Percentiles rank a stretch among this genome's conserved stretches.
Evolutionary conservation across 2,113 vertebrate genomes (phyloP).

Genomic region (Ginglymostoma cirratum): DNA sequence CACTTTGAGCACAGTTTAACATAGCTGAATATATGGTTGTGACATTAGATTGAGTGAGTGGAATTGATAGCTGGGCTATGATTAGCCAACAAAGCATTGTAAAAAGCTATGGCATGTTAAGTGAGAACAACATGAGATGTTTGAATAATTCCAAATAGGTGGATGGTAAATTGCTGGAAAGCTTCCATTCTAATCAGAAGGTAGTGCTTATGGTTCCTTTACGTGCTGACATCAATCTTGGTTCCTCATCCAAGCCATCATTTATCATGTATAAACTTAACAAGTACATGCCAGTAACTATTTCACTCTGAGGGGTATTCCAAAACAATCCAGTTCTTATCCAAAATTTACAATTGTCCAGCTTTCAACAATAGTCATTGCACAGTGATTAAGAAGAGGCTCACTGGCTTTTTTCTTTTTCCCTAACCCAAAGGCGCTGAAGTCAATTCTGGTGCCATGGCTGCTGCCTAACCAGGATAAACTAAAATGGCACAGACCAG

Average conservation of each 20-base stretch:
- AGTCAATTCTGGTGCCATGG: background rate
- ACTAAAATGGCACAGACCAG: background rate
- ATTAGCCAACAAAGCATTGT: background rate
- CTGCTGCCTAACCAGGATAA: background rate
- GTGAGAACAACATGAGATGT: background rate
- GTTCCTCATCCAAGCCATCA: background rate
- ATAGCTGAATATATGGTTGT: background rate
- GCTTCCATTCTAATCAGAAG: background rate
- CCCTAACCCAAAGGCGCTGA: background rate
- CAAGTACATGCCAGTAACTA: background rate
- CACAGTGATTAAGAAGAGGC: background rate
- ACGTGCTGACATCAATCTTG: background rate
- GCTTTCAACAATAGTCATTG: background rate
- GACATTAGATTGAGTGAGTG: background rate
- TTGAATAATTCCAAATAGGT: background rate
- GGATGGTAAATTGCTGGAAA: background rate
- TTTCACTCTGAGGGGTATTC: background rate
- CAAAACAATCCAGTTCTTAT: background rate
- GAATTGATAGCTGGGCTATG: conserved; percentile 14
- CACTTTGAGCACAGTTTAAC: conserved; percentile 15
- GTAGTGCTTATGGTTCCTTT: background rate
- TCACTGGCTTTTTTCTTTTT: background rate
- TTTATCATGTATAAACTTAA: background rate
- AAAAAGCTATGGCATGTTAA: conserved; percentile 3
- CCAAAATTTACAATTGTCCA: background rate